These are phyloP conservation scores for Papilio aristodemus DNA, from an alignment of 1,140 invertebrate species.

Conservation along the genomic window DNA sequence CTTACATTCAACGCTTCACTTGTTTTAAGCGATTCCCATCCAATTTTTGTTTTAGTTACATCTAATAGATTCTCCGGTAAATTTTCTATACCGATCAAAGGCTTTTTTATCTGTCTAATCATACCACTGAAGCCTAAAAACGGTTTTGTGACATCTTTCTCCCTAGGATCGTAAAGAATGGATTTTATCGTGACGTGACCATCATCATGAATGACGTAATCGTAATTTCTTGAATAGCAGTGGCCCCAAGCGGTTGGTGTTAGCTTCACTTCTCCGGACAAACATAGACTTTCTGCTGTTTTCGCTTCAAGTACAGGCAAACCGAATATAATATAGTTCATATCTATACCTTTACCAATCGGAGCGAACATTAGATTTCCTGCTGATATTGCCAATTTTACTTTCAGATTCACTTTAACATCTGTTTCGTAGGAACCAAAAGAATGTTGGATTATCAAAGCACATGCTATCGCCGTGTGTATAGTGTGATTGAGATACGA, in stretches of 20 bases:
- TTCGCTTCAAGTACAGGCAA: slow-evolving; percentile 84
- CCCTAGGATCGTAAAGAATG: slow-evolving; percentile 69
- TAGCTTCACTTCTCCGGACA: slow-evolving; percentile 80
- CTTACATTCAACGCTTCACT: slow-evolving; percentile 74
- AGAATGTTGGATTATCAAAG: slow-evolving; percentile 83
- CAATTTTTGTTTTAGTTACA: slow-evolving; percentile 42
- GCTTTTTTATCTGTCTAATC: slow-evolving; percentile 64
- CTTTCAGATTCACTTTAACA: slow-evolving; percentile 82
- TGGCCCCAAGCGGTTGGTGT: slow-evolving; percentile 79
- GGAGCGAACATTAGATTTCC: slow-evolving; percentile 70
- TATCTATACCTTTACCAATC: slow-evolving; percentile 68
- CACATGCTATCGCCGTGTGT: slow-evolving; percentile 82
- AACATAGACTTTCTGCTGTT: slow-evolving; percentile 69
- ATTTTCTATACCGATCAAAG: slow-evolving; percentile 55
- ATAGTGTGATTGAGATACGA: slow-evolving; percentile 82
- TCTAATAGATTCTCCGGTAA: slow-evolving; percentile 55
- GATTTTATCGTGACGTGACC: slow-evolving; percentile 68
- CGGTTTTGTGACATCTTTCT: slow-evolving; percentile 68
- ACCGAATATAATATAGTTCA: slow-evolving; percentile 83
- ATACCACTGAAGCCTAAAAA: slow-evolving; percentile 61
- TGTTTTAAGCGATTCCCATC: slow-evolving; percentile 46
- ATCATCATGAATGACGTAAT: slow-evolving; percentile 56
- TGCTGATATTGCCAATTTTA: slow-evolving; percentile 74
- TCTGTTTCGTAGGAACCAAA: slow-evolving; percentile 84
- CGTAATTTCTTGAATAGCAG: slow-evolving; percentile 75